Base-by-base conservation (phyloP, 2,113 vertebrate genomes). In the Alexandromys fortis region DNA sequence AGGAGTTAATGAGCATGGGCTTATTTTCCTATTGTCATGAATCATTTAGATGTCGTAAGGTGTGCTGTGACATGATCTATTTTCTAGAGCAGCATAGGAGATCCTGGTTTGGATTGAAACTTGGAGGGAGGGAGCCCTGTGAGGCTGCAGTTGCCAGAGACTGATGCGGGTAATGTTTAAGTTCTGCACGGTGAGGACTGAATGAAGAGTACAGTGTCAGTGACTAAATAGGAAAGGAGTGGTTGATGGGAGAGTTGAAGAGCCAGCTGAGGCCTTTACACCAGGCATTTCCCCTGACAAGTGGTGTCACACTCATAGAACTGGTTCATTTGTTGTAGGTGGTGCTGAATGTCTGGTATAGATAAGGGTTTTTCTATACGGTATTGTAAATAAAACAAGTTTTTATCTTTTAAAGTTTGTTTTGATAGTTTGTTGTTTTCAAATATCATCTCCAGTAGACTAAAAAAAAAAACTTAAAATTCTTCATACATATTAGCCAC, bases 301-400 rank as follows among this genome's bases (percentile, higher is more conserved):
- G 30, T 52, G 38, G 4, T 79, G 33, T 58, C 45, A 83, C 26
- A 85, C 38, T 70, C 70, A 21, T 13, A 68, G 21, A 92, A 12
- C 58, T 85, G 22, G 0, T 92, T 67, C 10, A 65, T 35, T 89
- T 89, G 26, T 79, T 96, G 82, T 87, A 86, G 24, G 45, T 76
- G 21, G 6, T 86, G 1, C 38, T 85, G 55, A 16, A 12, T 93
- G 38, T 90, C 24, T 93, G 52, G 14, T 83, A 0, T 89, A 82
- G 73, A 33, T 92, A 75, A 22, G 17, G 49, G 86, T 91, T 70
- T 94, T 94, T 35, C 26, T 78, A 73, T 91, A 86, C 83, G 85
- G 89, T 76, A 82, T 86, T 83, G 5, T 94, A 91, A 91, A 94
- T 16, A 83, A 81, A 95, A 58, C 49, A 97, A 49, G 17, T 94